Evolutionary conservation across 2,113 vertebrate genomes (phyloP).

Genomic region (Odocoileus virginianus): DNA sequence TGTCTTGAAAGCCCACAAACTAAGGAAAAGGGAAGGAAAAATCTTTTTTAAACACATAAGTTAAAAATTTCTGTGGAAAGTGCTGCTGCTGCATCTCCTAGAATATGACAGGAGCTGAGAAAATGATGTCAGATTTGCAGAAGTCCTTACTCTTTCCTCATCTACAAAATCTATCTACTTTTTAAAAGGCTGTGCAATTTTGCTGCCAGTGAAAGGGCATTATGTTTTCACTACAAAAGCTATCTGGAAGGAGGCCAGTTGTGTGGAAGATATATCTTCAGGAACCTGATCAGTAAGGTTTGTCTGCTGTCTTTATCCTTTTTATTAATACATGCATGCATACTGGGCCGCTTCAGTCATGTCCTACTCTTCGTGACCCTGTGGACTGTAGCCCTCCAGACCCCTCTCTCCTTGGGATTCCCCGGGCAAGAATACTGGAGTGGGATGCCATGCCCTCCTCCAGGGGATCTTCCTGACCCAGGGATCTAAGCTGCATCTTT

Average conservation of each 20-base stretch:
- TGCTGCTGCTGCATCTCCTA: neutral
- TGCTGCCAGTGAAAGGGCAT: neutral
- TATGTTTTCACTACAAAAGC: conserved; percentile 41
- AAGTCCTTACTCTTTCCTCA: conserved; percentile 24
- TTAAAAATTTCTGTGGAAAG: neutral
- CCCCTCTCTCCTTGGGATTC: neutral
- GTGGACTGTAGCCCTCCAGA: neutral
- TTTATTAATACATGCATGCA: neutral
- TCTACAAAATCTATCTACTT: neutral
- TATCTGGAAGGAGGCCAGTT: neutral
- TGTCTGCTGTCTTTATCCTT: neutral
- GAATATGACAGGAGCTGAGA: conserved; percentile 7
- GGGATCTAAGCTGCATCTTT: neutral
- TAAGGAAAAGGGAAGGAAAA: neutral
- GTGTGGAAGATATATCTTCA: neutral
- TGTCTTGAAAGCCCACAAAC: neutral
- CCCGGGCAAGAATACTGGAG: neutral
- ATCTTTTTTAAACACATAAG: neutral
- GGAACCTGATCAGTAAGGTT: neutral
- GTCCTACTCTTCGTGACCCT: neutral
- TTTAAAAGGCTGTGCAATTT: neutral
- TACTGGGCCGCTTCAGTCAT: neutral
- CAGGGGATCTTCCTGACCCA: neutral
- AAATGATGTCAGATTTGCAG: neutral
- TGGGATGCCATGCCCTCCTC: neutral